Evolutionary conservation across 2,113 vertebrate genomes (phyloP), one percentile per base, ranked within the genome.

Genomic region (Grammomys dolichurus): DNA sequence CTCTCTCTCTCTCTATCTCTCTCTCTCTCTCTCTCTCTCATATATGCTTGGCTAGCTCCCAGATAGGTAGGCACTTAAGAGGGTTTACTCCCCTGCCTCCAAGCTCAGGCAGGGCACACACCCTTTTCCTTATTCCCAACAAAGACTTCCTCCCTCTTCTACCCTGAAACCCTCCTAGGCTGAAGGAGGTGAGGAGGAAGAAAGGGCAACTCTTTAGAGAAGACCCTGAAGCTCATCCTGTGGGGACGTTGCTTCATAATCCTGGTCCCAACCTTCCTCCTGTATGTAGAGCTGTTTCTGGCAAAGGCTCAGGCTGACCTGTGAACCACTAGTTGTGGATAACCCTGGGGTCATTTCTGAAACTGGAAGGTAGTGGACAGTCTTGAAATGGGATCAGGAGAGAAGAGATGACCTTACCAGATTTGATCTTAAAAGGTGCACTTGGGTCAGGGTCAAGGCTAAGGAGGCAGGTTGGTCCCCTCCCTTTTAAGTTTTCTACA

Each of bases 61-160:
- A 90, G 91, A 77, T 96, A 69, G 69, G 78, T 73, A 96, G 97
- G 93, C 17, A 36, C 46, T 75, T n/a, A 73, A 67, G 89, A 91
- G 73, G n/a, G 80, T 88, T 92, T 92, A 70, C 33, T 96, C 76
- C 73, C 65, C 65, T 92, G 94, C 78, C 93, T 78, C 81, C 73
- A 56, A 54, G 77, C 90, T 96, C 85, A 70, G 70, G 95, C 85
- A 65, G 65, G 87, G 90, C 63, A 51, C 88, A 82, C 90, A 58
- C 85, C 40, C 54, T 70, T 97, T 95, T 92, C 77, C 76, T 89
- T 92, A 80, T 85, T 94, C 93, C 73, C 77, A 82, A 26, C 90
- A 89, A 70, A 92, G 93, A 78, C 96, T 96, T 80, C 92, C 93
- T 97, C 90, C 95, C 63, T 91, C 82, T 90, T 72, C 93, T 51